Evolutionary conservation across 2,888 invertebrate genomes (phyloP).

Genomic region (Macrosoma leucophasiata): DNA sequence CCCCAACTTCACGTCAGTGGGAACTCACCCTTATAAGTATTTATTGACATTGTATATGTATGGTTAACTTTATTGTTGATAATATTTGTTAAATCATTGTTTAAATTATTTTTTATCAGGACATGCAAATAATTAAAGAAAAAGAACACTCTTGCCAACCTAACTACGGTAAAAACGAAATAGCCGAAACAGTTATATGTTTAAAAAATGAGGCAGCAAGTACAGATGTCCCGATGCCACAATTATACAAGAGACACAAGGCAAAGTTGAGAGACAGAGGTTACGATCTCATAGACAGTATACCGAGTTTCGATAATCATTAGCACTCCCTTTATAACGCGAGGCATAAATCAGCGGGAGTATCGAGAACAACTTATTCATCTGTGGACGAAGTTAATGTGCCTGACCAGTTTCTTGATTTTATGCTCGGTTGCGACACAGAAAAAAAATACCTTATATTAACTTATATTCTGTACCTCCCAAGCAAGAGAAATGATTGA

Average conservation of each 20-base stretch:
- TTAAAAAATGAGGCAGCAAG: constrained; percentile 7
- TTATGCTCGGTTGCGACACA: no score
- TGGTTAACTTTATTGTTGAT: constrained; percentile 2
- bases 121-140: constrained; percentile 6
- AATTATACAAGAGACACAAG: constrained; percentile 11
- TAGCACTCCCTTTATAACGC: constrained; percentile 6
- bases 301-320: constrained; percentile 5
- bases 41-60: constrained; percentile 4
- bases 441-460: no score
- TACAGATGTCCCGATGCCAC: constrained; percentile 8
- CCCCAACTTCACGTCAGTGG: constrained; percentile 4
- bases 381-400: constrained; percentile 8
- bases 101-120: constrained; percentile 1
- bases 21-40: constrained; percentile 7
- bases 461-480: no score
- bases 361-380: constrained; percentile 6
- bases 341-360: constrained; percentile 9
- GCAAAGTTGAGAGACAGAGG: constrained; percentile 8
- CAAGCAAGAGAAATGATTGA: no score
- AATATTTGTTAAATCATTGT: constrained; percentile 1
- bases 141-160: constrained; percentile 9
- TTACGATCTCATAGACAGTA: constrained; percentile 9
- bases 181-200: constrained; percentile 7
- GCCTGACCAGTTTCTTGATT: no score
- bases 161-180: constrained; percentile 10